phyloP scores from a whole-genome alignment of 2,888 invertebrate genomes.

The Parthenolecanium corni region DNA sequence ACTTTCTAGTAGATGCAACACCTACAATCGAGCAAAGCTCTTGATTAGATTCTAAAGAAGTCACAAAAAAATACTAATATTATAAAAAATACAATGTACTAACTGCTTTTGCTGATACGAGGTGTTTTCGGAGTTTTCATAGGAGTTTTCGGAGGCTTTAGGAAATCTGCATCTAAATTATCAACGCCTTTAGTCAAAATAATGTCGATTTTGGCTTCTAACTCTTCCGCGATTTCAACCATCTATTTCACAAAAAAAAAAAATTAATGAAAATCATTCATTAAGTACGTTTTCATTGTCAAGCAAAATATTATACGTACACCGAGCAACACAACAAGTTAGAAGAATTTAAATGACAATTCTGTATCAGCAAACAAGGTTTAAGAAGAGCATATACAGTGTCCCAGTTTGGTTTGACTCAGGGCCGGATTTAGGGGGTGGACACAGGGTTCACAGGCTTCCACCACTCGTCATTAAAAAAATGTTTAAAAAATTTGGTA shows the following conservation, averaged over 20 bases:
- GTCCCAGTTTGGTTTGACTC: too few species aligned
- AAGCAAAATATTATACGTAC: neutral
- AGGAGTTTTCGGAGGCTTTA: conserved; percentile 17
- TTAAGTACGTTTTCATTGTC: neutral
- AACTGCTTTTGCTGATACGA: neutral
- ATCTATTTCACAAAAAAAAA: conserved; percentile 3
- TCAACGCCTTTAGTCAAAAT: conserved; percentile 14
- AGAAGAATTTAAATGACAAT: too few species aligned
- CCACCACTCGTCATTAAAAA: too few species aligned
- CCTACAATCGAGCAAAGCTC: neutral
- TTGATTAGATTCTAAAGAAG: too few species aligned
- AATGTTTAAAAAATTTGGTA: too few species aligned
- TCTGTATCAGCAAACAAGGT: too few species aligned
- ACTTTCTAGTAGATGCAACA: conserved; percentile 5
- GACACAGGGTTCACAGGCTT: too few species aligned
- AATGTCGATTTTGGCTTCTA: conserved; percentile 16
- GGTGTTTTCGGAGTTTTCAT: conserved; percentile 5
- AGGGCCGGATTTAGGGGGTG: too few species aligned
- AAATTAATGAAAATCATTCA: neutral
- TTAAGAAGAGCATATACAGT: too few species aligned
- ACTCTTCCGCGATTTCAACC: neutral
- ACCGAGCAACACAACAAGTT: too few species aligned
- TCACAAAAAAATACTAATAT: neutral
- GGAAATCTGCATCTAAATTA: conserved; percentile 17
- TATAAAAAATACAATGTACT: neutral